These are phyloP conservation scores for Motacilla tschutschensis DNA, from an alignment of 2,113 vertebrate species.

Conservation along the genomic window DNA sequence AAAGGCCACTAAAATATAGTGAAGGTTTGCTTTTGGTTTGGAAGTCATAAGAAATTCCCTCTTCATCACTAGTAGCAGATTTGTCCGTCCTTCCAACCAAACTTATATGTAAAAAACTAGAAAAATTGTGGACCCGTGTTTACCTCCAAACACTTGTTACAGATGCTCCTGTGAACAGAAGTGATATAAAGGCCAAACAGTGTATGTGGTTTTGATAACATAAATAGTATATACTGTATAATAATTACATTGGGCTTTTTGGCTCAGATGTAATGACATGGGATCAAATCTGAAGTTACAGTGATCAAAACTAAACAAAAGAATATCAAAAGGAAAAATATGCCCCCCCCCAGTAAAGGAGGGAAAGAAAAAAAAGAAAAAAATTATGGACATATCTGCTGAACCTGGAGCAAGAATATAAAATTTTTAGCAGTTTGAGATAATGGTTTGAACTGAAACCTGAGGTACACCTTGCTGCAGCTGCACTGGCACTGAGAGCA, in stretches of 20 bases:
- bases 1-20: not conserved
- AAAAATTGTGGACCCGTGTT: not conserved
- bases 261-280: not conserved
- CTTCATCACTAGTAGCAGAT: not conserved
- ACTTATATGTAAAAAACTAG: not conserved
- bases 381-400: not conserved
- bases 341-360: not conserved
- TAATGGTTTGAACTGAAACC: not conserved
- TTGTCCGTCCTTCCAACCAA: not conserved
- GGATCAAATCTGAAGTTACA: not conserved
- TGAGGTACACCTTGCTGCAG: not conserved
- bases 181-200: not conserved
- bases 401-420: not conserved
- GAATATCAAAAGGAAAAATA: not conserved
- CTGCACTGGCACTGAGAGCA: rapidly evolving
- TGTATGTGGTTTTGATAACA: not conserved
- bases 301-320: not conserved
- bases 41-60: not conserved
- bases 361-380: not conserved
- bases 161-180: not conserved
- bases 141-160: not conserved
- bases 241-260: not conserved
- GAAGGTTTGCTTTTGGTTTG: not conserved
- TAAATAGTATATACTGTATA: not conserved
- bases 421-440: not conserved